Evolutionary conservation across 2,797 vertebrate species (phyloP), one percentile per base, ranked within the genome.

Genomic region (Falco peregrinus): DNA sequence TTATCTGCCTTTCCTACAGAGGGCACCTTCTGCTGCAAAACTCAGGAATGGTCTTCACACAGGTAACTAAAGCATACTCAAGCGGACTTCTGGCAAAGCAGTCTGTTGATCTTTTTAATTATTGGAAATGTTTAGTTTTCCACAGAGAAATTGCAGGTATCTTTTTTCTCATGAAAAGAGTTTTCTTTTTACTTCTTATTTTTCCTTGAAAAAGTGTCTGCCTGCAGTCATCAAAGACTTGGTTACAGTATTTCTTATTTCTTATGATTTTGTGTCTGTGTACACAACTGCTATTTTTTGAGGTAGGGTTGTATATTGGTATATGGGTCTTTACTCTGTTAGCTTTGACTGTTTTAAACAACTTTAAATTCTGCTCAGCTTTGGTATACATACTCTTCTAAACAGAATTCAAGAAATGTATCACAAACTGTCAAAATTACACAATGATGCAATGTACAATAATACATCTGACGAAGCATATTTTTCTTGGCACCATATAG

Each of bases 391-490:
- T 22, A 37, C 47, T 77, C 9, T 84, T 79, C 68, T 76, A 56
- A 90, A 56, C 2, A 81, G 15, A 69, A 89, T 74, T 91, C 22
- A 74, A 68, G 31, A 84, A 93, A 57, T 90, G 69, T 79, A 18
- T 59, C 37, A 63, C 50, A 89, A 59, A 61, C 45, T 59, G 45
- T 91, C 51, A 57, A 63, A 95, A 79, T 78, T 88, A 77, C 47
- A 50, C 28, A 67, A 20, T 78, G 56, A 43, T 84, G 53, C 39
- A 84, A 73, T 79, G 53, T 82, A 88, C 59, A 51, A 9, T 69
- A 89, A 68, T 89, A 70, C n/a, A 50, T 88, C 84, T 90, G 80
- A 94, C 90, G 68, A 84, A 90, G 15, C n/a, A 25, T 93, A 60
- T 87, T 84, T 96, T 93, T 64, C 80, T 67, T 83, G 81, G 60